A percentile compares a stretch with the other conserved stretches of the same genome.
These are phyloP conservation scores for Lapara coniferarum DNA, from an alignment of 2,888 invertebrate species.

Conservation along the genomic window DNA sequence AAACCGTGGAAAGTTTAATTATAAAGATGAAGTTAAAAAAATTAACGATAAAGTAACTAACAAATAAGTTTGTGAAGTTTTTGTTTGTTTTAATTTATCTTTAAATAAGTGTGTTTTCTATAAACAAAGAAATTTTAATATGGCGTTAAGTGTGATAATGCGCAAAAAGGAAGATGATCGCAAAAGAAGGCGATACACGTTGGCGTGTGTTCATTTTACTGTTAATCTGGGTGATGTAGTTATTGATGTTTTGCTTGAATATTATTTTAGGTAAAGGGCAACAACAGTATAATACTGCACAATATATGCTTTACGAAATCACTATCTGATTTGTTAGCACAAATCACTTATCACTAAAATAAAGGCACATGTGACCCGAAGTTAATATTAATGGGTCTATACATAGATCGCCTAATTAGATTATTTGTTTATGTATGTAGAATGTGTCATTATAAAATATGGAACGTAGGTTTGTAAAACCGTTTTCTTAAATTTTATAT, in stretches of 20 bases:
- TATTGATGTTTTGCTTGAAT: constrained; percentile 44
- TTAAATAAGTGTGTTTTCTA: neutral
- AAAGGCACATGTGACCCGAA: too few species aligned
- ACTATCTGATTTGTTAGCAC: too few species aligned
- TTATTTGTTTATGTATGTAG: too few species aligned
- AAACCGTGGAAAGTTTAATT: neutral
- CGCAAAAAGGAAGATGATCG: constrained; percentile 8
- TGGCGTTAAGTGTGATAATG: constrained; percentile 20
- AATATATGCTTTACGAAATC: too few species aligned
- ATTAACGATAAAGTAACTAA: neutral
- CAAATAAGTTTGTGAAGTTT: too few species aligned
- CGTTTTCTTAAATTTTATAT: too few species aligned
- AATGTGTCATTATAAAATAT: too few species aligned
- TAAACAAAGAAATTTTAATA: neutral
- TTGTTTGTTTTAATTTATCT: too few species aligned
- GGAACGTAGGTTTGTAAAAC: too few species aligned
- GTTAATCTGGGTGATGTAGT: constrained; percentile 43
- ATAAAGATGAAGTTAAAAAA: neutral
- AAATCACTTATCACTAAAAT: too few species aligned
- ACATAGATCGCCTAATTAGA: too few species aligned
- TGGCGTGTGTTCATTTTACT: constrained; percentile 16
- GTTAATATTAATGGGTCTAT: too few species aligned
- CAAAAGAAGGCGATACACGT: constrained; percentile 5
- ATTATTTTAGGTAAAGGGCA: constrained; percentile 41
- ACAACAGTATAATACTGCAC: neutral